Evolutionary conservation across 2,797 vertebrate species (phyloP), one percentile per base, ranked within the genome.

Genomic region (Philypnodon macrostomus): DNA sequence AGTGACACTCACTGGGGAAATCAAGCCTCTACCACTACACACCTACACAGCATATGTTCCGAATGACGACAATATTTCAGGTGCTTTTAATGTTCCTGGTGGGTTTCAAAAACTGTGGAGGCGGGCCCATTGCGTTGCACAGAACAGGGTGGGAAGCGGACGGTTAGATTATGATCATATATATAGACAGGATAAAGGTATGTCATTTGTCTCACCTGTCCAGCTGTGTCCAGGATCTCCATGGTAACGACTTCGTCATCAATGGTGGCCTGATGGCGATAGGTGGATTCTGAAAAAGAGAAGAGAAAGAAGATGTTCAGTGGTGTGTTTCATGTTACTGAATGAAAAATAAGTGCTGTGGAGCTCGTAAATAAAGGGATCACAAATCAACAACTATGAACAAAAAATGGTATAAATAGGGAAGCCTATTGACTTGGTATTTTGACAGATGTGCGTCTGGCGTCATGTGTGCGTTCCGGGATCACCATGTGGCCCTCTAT

Each of bases 171-270:
- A n/a, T 30, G 19, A 18, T 17, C n/a, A 42, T 52, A 45, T 4
- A 7, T 35, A 41, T 23, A 23, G 21, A 23, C 21, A 23, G 21
- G 21, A n/a, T n/a, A 23, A 6, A 31, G 5, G 8, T 12, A 16
- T 44, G 7, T n/a, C n/a, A 39, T 47, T 17, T 33, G 5, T 84
- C 84, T 83, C 70, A 98, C 96, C 94, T 98, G 96, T 26, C 96
- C 96, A 36, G 96, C 96, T 11, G 96, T 97, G 76, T 99, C 96
- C 54, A 99, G 86, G 47, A 99, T 95, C 86, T 99, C 96, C 96
- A 99, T 97, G 85, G 91, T 87, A 72, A 99, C 92, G 6, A 90
- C 85, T 81, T 99, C 96, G 73, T 99, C 96, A 4, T 99, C 96
- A 10, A 98, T 94, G 45, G 87, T 95, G 63, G 94, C 94, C 72